A percentile compares a stretch with the other conserved stretches of the same genome.
Evolutionary conservation across 2,888 invertebrate species (phyloP).

Genomic region (Drepanosiphum platanoidis): DNA sequence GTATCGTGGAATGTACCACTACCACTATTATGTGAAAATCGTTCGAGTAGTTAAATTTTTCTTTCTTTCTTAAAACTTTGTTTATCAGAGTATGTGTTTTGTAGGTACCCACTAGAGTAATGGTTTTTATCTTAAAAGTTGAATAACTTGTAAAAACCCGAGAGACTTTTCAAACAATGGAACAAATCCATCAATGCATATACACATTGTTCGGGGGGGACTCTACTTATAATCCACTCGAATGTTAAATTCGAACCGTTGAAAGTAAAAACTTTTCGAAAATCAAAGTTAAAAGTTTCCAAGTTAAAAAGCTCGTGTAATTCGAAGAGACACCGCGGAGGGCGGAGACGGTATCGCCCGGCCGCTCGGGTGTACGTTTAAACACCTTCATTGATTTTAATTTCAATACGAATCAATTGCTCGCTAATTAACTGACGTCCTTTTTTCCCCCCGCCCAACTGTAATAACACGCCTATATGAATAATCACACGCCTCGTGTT

Average conservation of each 20-base stretch:
- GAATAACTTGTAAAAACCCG: slow-evolving; percentile 29
- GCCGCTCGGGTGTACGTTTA: neutral
- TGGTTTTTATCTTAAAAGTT: slow-evolving; percentile 23
- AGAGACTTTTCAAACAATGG: slow-evolving; percentile 50
- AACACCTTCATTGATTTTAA: neutral
- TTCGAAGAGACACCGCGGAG: neutral
- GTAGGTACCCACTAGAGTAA: neutral
- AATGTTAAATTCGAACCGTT: slow-evolving; percentile 1
- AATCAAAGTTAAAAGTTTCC: slow-evolving; percentile 35
- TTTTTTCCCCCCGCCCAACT: too few species aligned
- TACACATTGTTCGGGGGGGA: neutral
- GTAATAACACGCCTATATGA: neutral
- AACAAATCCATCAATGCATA: slow-evolving; percentile 47
- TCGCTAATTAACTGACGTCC: neutral
- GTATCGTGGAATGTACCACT: too few species aligned
- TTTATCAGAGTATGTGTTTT: neutral
- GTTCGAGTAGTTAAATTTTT: too few species aligned
- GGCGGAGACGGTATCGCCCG: neutral
- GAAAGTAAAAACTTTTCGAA: slow-evolving; percentile 34
- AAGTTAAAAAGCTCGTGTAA: neutral
- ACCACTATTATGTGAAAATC: too few species aligned
- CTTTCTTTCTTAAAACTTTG: neutral
- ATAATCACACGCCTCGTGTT: neutral
- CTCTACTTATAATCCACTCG: slow-evolving; percentile 18
- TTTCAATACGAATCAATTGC: slow-evolving; percentile 15